A percentile compares a stretch with the other conserved stretches of the same genome.
These are phyloP conservation scores for Limnephilus marmoratus DNA, from an alignment of 2,888 invertebrate genomes.

Conservation along the genomic window DNA sequence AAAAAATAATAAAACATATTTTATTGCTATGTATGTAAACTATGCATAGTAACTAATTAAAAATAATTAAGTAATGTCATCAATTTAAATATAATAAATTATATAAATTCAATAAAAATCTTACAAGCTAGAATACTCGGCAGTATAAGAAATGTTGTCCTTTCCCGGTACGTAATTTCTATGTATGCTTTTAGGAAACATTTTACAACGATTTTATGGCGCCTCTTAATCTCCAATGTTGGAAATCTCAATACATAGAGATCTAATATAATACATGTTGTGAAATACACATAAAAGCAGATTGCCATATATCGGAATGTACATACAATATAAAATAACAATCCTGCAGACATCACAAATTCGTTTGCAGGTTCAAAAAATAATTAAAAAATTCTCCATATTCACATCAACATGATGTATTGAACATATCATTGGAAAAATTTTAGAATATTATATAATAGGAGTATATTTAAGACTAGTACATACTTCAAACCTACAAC, in stretches of 20 bases:
- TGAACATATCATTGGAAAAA: not conserved
- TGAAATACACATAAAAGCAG: not conserved
- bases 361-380: not conserved
- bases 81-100: constrained; percentile 3
- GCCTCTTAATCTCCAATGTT: not conserved
- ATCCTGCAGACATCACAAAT: not conserved
- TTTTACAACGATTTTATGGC: not conserved
- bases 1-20: not conserved
- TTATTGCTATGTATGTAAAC: not conserved
- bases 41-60: not conserved
- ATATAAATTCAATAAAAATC: not conserved
- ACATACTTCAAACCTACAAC: constrained; percentile 14
- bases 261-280: not conserved
- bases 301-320: not conserved
- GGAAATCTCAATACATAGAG: not conserved
- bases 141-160: not conserved
- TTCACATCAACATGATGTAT: not conserved
- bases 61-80: constrained; percentile 18
- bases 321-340: not conserved
- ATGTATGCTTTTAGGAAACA: not conserved
- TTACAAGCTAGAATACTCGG: not conserved
- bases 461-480: constrained; percentile 34
- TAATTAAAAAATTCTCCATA: not conserved
- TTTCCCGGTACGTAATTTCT: not conserved
- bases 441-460: not conserved